Conservation (phyloP, 1,140 invertebrate genomes). For the Fopius arisanus region DNA sequence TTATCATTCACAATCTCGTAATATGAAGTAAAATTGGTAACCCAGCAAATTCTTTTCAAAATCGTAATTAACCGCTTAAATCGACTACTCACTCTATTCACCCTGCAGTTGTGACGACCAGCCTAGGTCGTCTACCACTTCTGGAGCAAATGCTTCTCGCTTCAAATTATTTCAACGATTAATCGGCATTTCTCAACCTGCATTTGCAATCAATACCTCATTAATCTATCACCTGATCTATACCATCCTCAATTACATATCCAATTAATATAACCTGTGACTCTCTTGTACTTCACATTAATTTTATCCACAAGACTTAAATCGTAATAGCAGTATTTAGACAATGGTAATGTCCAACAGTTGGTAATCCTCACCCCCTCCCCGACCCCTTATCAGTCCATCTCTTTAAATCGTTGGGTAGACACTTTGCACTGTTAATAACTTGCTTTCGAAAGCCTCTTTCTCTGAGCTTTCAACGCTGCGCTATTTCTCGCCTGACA, state of each 20-base stretch:
- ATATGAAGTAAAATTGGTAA: background rate
- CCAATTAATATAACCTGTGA: conserved; percentile 15
- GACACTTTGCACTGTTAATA: conserved; percentile 46
- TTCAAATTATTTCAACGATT: background rate
- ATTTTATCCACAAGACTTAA: conserved; percentile 41
- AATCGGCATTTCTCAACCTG: background rate
- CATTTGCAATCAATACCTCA: background rate
- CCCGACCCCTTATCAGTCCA: background rate
- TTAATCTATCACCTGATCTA: background rate
- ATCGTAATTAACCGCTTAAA: background rate
- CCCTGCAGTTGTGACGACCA: too few species aligned
- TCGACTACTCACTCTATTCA: background rate
- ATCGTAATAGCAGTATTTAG: conserved; percentile 58
- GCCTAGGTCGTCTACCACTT: background rate
- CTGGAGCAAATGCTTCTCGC: background rate
- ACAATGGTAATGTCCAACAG: conserved; percentile 66
- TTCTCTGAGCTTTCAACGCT: conserved; percentile 40
- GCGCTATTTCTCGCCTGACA: conserved; percentile 34
- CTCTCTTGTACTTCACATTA: conserved; percentile 41
- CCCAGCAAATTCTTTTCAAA: background rate
- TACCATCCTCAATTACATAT: background rate
- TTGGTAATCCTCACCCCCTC: conserved; percentile 45
- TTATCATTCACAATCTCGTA: background rate
- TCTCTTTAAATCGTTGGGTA: conserved; percentile 46
- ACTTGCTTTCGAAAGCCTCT: conserved; percentile 52